These are phyloP conservation scores for Clarias batrachus DNA, from an alignment of 2,113 vertebrate genomes.

Conservation along the genomic window DNA sequence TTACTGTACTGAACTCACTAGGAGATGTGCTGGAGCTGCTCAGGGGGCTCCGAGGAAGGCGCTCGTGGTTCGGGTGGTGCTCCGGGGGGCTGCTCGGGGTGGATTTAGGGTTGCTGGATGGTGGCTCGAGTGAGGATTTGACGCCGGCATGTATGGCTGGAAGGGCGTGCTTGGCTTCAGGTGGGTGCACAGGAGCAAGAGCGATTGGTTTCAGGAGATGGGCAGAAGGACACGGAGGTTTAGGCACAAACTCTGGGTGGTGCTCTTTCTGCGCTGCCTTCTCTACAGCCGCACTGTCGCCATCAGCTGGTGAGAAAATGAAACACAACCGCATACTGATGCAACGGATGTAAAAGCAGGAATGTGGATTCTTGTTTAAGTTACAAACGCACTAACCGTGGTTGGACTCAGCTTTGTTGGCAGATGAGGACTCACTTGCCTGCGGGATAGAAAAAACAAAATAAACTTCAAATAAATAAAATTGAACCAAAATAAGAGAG, in stretches of 20 bases:
- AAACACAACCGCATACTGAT: not conserved
- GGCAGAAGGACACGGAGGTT: not conserved
- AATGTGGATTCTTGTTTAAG: not conserved
- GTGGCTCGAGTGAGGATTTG: slow-evolving; percentile 9
- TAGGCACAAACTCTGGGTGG: not conserved
- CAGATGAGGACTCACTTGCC: slow-evolving; percentile 11
- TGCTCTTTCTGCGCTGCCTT: slow-evolving; percentile 10
- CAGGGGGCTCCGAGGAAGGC: not conserved
- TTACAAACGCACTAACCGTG: slow-evolving; percentile 12
- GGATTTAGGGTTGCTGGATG: not conserved
- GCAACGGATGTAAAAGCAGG: not conserved
- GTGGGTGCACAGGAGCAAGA: not conserved
- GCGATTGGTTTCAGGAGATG: not conserved
- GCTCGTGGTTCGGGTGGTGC: not conserved
- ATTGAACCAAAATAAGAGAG: not conserved
- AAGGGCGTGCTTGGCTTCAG: not conserved
- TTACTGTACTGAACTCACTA: not conserved
- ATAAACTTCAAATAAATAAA: not conserved
- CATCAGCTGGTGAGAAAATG: slow-evolving; percentile 16
- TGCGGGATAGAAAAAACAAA: not conserved
- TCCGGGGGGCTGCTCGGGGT: not conserved
- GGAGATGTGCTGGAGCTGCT: slow-evolving; percentile 4
- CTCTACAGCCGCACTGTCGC: not conserved
- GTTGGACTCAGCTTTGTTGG: not conserved
- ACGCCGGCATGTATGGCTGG: not conserved